Evolutionary conservation across 2,888 invertebrate species (phyloP).

Genomic region (Saturnia japonica): DNA sequence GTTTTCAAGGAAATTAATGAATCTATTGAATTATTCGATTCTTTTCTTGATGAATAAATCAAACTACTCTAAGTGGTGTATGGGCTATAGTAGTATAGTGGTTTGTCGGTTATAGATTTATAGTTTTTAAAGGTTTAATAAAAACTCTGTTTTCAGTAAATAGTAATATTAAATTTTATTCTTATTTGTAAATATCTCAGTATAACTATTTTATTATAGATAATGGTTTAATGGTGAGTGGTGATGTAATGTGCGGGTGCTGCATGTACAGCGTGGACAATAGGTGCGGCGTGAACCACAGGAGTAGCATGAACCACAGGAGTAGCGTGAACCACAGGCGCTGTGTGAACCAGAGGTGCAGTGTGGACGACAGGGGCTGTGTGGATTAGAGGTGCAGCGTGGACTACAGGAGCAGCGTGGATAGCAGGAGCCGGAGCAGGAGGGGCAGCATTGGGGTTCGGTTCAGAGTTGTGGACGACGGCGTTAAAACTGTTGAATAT

Average conservation of each 20-base stretch:
- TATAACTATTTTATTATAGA: slow-evolving; percentile 29
- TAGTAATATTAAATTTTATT: slow-evolving; percentile 54
- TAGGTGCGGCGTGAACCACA: slow-evolving; percentile 31
- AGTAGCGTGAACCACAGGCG: slow-evolving; percentile 31
- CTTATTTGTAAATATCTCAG: slow-evolving; percentile 36
- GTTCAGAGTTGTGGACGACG: slow-evolving; percentile 69
- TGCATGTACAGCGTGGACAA: slow-evolving; percentile 33
- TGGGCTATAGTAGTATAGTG: no score
- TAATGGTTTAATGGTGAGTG: slow-evolving; percentile 54
- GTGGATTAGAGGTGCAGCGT: slow-evolving; percentile 33
- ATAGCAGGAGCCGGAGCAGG: slow-evolving; percentile 38
- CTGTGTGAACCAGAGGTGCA: slow-evolving; percentile 33
- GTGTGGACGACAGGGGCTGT: slow-evolving; percentile 36
- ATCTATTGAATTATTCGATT: neutral
- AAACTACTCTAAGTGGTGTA: neutral
- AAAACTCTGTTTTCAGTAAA: slow-evolving; percentile 31
- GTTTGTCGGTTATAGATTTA: no score
- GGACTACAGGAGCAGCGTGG: slow-evolving; percentile 33
- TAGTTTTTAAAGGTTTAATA: neutral
- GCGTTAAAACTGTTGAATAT: slow-evolving; percentile 65
- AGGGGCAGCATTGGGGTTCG: slow-evolving; percentile 57
- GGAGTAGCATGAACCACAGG: slow-evolving; percentile 37
- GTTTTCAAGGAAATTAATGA: neutral
- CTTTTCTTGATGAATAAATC: neutral
- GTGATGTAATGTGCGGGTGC: slow-evolving; percentile 48